Evolutionary conservation across 2,888 invertebrate species (phyloP), one percentile per base, ranked within the genome.

Genomic region (Trissolcus japonicus): DNA sequence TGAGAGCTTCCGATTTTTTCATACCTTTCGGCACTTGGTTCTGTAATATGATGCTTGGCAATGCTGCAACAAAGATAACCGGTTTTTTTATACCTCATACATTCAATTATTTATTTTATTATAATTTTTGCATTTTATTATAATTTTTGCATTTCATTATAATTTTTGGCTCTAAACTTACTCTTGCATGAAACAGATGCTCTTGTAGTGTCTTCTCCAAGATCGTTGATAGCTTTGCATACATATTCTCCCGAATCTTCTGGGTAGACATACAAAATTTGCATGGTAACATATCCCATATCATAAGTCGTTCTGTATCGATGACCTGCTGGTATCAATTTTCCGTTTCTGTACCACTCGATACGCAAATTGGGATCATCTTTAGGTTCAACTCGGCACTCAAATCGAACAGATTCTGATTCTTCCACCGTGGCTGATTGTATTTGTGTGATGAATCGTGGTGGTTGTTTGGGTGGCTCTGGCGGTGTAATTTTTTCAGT

Each of bases 181-280:
- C 95, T 92, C 90, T 96, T 96, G 91, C 97, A 96, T 16, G 95
- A 94, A 35, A 97, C 92, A 0, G 93, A 94, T 11, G 94, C 96
- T 86, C 92, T 94, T 4, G 97, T 97, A 72, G 94, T 94, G 86
- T 96, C 97, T 91, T 97, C 97, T 60, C 98, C 98, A 78, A 95
- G 93, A 78, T 97, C 95, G 84, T 98, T 98, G 56, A 95, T 93
- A 57, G 98, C 98, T 69, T 95, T 93, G 89, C 98, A 98, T 11
- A 95, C 93, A 86, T 98, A 98, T 90, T 97, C 97, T 61, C 98
- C 98, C 13, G 96, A 95, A 89, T 98, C 98, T 89, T 98, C 98
- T 62, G 95, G 94, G 88, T 98, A 98, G 6, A 97, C 96, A 84
- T 97, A 96, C 17, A 97, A 89, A 84, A 98, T 97, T 82, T 98